A percentile compares a stretch with the other conserved stretches of the same genome.
Evolutionary conservation across 2,888 invertebrate genomes (phyloP).

Genomic region (Thereva unica): DNA sequence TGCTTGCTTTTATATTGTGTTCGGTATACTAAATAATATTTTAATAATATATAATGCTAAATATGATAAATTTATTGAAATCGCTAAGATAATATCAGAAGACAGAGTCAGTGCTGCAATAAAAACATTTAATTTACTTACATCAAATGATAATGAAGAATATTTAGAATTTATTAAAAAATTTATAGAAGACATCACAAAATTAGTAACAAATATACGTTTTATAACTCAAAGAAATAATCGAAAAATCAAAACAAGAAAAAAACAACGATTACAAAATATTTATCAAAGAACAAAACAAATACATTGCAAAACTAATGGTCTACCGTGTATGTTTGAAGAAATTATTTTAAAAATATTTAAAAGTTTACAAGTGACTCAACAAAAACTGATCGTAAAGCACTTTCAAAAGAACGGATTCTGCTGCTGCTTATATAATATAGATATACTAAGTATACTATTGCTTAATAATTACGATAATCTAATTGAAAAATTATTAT

Average conservation of each 20-base stretch:
- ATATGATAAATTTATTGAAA: not conserved
- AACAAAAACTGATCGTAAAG: conserved; percentile 50
- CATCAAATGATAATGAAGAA: conserved; percentile 6
- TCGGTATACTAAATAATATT: conserved; percentile 18
- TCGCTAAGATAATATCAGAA: conserved; percentile 8
- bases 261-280: conserved; percentile 1
- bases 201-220: conserved; percentile 44
- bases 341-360: conserved; percentile 50
- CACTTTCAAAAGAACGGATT: conserved; percentile 51
- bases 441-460: conserved; percentile 48
- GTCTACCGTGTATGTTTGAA: conserved; percentile 53
- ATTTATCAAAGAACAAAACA: conserved; percentile 46
- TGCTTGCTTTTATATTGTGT: not conserved
- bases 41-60: conserved; percentile 12
- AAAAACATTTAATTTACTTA: conserved; percentile 6
- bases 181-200: conserved; percentile 49
- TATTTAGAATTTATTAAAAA: conserved; percentile 44
- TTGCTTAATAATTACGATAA: conserved; percentile 45
- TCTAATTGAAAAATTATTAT: conserved; percentile 50
- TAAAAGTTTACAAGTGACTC: conserved; percentile 45
- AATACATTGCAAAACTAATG: conserved; percentile 42
- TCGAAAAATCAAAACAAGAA: not conserved
- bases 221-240: not conserved
- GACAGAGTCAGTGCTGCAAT: conserved; percentile 10
- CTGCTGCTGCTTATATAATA: conserved; percentile 55